Conservation (phyloP, 2,797 vertebrate genomes). For the Odontamblyopus rebecca region DNA sequence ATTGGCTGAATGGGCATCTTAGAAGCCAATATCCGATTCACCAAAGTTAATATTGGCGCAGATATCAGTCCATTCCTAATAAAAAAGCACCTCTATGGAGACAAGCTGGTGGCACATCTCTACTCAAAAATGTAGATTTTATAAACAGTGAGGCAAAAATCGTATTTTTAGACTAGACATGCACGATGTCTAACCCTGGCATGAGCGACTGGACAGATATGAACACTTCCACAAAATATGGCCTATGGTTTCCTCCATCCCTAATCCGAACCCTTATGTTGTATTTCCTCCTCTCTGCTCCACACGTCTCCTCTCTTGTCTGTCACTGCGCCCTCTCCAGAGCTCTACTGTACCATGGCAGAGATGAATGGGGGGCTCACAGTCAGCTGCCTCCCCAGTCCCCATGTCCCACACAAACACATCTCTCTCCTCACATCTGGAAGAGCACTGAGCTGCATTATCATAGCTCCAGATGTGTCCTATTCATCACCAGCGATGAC, state of each 20-base stretch:
- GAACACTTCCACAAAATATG: no score
- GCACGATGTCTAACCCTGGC: neutral
- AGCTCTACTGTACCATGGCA: conserved; percentile 30
- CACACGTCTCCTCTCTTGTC: conserved; percentile 10
- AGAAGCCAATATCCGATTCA: no score
- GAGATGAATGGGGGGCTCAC: conserved; percentile 42
- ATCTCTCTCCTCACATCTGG: conserved; percentile 27
- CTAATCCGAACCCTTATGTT: neutral
- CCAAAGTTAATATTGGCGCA: no score
- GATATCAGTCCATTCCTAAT: no score
- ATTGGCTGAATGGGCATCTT: no score
- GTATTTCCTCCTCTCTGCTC: neutral
- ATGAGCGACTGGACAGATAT: neutral
- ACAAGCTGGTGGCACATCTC: no score
- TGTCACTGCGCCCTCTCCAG: conserved; percentile 27
- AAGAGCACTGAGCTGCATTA: conserved; percentile 41
- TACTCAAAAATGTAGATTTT: neutral
- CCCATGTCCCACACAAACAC: conserved; percentile 37
- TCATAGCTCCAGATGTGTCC: conserved; percentile 65
- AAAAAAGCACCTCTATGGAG: neutral
- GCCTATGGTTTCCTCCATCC: no score
- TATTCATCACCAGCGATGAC: conserved; percentile 69
- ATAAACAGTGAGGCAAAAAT: neutral
- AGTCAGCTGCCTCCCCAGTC: conserved; percentile 45
- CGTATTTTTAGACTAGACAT: neutral